Conservation (phyloP, 2,797 vertebrate species). For the Enteromius anoplus region DNA sequence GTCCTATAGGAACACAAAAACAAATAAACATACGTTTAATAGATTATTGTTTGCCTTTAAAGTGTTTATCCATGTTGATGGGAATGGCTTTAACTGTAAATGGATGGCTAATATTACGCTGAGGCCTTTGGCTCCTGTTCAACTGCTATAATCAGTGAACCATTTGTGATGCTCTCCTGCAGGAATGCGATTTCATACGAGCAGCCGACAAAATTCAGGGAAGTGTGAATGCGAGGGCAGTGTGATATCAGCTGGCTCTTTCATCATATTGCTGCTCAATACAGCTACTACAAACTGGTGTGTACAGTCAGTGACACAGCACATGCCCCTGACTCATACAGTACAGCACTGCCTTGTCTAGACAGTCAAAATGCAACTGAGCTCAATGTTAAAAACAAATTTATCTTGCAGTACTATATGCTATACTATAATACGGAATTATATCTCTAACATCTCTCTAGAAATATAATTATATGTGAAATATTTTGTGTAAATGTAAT, state of each 20-base stretch:
- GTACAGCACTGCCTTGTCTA: background rate
- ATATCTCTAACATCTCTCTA: too few relatives aligned
- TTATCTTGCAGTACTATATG: background rate
- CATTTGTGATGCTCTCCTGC: conserved; percentile 4
- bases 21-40: background rate
- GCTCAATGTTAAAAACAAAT: background rate
- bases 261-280: conserved; percentile 27
- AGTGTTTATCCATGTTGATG: background rate
- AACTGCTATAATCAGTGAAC: conserved; percentile 5
- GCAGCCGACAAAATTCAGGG: conserved; percentile 13
- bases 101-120: conserved; percentile 9
- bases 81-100: background rate
- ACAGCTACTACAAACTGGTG: conserved; percentile 18
- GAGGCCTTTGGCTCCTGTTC: conserved; percentile 18
- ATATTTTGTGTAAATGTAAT: background rate
- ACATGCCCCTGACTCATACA: conserved; percentile 32
- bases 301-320: conserved; percentile 19
- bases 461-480: background rate
- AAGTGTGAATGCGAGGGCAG: background rate
- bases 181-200: conserved; percentile 24
- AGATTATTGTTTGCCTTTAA: background rate
- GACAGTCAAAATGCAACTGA: conserved; percentile 16
- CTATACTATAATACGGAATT: background rate
- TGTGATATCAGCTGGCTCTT: conserved; percentile 28
- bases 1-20: background rate